Base-by-base conservation (phyloP, 2,888 invertebrate species). In the Apoda limacodes region DNA sequence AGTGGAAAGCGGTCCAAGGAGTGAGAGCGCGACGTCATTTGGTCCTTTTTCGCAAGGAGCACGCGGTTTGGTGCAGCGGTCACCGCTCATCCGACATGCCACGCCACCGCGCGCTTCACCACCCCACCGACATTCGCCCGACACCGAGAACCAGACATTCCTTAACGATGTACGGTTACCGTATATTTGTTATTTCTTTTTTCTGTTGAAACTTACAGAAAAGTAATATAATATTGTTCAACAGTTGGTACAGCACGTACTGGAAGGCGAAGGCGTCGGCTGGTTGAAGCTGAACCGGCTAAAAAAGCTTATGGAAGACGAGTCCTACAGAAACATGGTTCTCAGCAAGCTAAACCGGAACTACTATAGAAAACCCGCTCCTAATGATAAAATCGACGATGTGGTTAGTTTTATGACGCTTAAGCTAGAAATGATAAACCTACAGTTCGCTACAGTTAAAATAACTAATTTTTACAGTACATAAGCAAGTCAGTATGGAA, bases 241-340 rank as follows among this genome's bases (percentile, higher is more conserved):
- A 3, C 55, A 90, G 88, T 83, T 93, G 28, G 86, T 93, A 1
- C 88, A 85, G 55, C 89, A 88, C 64, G 93, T 95, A 2, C 64
- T 95, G 32, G 90, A 92, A 39, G 97, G 97, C 3, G 95, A 96
- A 69, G 95, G 96, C 0, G 93, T 99, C 1, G 96, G 98, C 10
- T 98, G 98, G 95, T 82, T 99, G 26, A 96, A 98, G 62, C 78
- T 96, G 10, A 95, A 93, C 57, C 85, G 96, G 13, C 82, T 98
- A 28, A 93, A 93, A 60, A 97, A 96, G 57, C 78, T 99, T 14
- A 96, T 99, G 95, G 98, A 99, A 64, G 98, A 99, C 66, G 99
- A 99, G 71, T 97, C 94, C 25, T 96, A 98, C 68, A 85, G 99
- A 19, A 97, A 95, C 61, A 88, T 99, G 74, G 93, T 98, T 21